Conservation (phyloP, 2,888 invertebrate genomes). For the Lasioglossum calceatum region DNA sequence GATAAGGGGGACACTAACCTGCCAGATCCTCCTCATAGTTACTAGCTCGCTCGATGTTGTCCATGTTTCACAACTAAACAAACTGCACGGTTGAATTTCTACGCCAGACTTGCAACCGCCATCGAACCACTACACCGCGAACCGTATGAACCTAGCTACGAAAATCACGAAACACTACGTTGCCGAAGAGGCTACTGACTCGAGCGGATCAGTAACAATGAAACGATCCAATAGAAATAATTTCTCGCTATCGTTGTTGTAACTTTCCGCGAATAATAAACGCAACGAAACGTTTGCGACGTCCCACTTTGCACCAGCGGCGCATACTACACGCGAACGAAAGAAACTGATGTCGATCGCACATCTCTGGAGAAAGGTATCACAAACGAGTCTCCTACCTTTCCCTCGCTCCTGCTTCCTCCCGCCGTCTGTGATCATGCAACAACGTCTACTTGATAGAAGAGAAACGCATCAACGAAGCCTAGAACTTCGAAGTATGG, state of each 20-base stretch:
- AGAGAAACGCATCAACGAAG: neutral
- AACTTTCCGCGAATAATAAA: neutral
- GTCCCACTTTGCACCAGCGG: conserved; percentile 7
- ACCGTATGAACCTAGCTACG: conserved; percentile 11
- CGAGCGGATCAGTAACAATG: neutral
- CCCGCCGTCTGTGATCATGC: neutral
- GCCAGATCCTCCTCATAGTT: conserved; percentile 14
- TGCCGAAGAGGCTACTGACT: neutral
- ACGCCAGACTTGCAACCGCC: neutral
- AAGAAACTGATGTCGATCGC: conserved; percentile 40
- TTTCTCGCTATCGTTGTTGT: neutral
- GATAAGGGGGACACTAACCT: conserved; percentile 48
- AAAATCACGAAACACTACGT: conserved; percentile 1
- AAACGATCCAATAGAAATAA: neutral
- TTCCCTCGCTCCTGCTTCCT: conserved; percentile 49
- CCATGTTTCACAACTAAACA: conserved; percentile 11
- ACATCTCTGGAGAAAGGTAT: conserved; percentile 64
- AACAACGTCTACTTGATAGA: neutral
- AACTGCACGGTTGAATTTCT: neutral
- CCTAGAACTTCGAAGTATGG: neutral
- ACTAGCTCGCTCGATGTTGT: neutral
- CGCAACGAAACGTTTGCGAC: neutral
- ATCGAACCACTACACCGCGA: conserved; percentile 10
- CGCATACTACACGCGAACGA: conserved; percentile 33
- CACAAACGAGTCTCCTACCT: conserved; percentile 55